Evolutionary conservation across 2,113 vertebrate species (phyloP).

Genomic region (Porphyrio hochstetteri): DNA sequence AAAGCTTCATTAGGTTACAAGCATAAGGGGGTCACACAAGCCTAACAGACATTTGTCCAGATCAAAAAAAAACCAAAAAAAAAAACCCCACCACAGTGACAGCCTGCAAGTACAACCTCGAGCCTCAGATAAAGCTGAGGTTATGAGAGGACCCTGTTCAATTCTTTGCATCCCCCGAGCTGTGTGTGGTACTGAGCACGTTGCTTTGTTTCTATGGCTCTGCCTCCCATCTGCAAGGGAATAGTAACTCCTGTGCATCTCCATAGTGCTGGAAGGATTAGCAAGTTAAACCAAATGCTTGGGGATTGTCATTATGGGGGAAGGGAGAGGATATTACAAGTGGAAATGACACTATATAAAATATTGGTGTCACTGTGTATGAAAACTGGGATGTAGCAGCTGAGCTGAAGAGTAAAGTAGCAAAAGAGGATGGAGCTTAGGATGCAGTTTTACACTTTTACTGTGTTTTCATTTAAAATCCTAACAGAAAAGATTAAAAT

Average conservation of each 20-base stretch:
- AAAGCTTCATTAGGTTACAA: constrained; percentile 41
- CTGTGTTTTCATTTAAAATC: background rate
- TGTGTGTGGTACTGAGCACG: rapidly evolving
- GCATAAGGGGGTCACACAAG: background rate
- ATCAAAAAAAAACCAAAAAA: background rate
- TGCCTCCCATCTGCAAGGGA: background rate
- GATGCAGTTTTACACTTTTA: background rate
- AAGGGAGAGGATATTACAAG: background rate
- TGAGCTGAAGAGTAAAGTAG: background rate
- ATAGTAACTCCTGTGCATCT: background rate
- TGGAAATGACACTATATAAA: background rate
- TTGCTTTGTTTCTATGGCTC: background rate
- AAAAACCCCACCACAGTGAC: background rate
- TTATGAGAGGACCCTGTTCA: background rate
- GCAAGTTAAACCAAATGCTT: background rate
- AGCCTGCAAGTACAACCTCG: background rate
- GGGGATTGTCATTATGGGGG: background rate
- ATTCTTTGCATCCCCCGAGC: no score
- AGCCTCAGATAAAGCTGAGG: background rate
- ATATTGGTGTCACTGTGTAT: background rate
- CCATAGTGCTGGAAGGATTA: background rate
- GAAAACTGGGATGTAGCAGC: background rate
- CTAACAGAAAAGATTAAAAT: constrained; percentile 4
- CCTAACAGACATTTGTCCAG: constrained; percentile 10
- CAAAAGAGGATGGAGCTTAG: background rate